Base-by-base conservation (phyloP, 2,888 invertebrate species). In the Tachystola acroxantha region DNA sequence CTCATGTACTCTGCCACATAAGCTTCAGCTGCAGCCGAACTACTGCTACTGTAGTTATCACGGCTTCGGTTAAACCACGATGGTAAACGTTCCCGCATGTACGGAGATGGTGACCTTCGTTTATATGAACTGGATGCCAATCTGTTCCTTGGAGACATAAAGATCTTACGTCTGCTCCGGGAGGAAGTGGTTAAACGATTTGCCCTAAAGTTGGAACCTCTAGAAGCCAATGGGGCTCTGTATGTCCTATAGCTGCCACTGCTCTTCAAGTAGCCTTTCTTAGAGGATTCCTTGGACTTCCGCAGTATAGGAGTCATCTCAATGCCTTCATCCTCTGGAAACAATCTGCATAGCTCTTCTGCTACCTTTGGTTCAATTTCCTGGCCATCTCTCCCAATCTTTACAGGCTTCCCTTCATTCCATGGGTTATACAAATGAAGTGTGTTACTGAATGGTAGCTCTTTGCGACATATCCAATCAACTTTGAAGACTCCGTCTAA, bases 391-490 rank as follows among this genome's bases (percentile, higher is more conserved):
- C 99, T 90, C n/a, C 98, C 99, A 61, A 99, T 98, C 89, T 99
- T 99, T 0, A 99, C 98, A 39, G 98, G 97, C 80, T 98, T 98
- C 30, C 97, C 96, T 70, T 98, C 98, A 88, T 99, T 99, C 97
- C 98, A 99, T 3, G 96, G 94, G 85, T 99, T 99, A 66, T 96
- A 96, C 42, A 99, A 86, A 75, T 98, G 97, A 54, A 94, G 90
- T 1, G 97, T 97, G 63, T 94, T 94, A 52, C 93, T 94, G 63
- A 99, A 99, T 1, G 97, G 93, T 44, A 99, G 86, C 71, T 98
- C 98, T 62, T 96, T 95, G 59, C 97, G 92, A 68, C 96, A 97
- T 52, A 99, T 94, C 98, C 98, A 99, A 71, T 99, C 98, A 6
- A 99, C 92, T 84, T 95, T 94, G 71, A 99, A 98, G 9, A 98